These are phyloP conservation scores for Marcusenius ussheri DNA, from an alignment of 2,113 vertebrate species.

Conservation along the genomic window DNA sequence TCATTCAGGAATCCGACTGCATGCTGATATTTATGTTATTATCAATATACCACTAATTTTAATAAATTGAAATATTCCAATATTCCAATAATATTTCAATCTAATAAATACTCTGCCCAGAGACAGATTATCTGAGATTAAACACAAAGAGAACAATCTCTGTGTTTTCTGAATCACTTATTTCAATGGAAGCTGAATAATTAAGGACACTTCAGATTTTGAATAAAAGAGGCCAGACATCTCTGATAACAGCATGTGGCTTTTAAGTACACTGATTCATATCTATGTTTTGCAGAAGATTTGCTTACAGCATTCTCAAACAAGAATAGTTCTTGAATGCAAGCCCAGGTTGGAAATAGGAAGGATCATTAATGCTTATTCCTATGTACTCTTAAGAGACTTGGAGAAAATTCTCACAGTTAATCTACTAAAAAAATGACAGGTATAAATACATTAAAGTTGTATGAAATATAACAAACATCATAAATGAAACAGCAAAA, in stretches of 20 bases:
- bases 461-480: neutral
- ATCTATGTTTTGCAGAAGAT: neutral
- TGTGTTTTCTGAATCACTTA: neutral
- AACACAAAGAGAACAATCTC: neutral
- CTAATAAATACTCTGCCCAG: neutral
- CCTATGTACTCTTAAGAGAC: neutral
- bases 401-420: neutral
- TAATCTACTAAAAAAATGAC: neutral
- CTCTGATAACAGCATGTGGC: neutral
- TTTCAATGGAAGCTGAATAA: neutral
- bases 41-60: neutral
- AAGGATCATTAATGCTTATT: neutral
- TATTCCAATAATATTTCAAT: neutral
- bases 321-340: neutral
- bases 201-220: neutral
- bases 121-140: neutral
- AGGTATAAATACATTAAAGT: neutral
- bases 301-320: conserved; percentile 1
- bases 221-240: neutral
- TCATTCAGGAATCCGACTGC: too few species aligned
- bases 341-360: neutral
- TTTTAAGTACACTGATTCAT: neutral
- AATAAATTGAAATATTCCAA: neutral
- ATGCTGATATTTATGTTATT: neutral
- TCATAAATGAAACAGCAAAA: neutral